phyloP scores from a whole-genome alignment of 2,113 vertebrate species.

The Polypterus bichir region DNA sequence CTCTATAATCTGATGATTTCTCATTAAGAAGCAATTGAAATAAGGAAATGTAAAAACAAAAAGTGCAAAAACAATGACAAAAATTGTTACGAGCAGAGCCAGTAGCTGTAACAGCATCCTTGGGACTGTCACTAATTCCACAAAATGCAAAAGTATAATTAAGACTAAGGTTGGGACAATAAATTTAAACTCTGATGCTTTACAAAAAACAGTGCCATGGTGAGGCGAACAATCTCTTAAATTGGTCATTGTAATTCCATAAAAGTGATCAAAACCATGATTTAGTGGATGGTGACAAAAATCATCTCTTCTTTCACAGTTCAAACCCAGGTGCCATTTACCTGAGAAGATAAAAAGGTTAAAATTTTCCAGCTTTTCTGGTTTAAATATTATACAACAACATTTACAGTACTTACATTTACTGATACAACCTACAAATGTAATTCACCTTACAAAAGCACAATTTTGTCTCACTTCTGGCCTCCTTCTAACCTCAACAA shows the following conservation, averaged over 20 bases:
- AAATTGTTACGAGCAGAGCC: slow-evolving; percentile 10
- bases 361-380: too few relatives aligned
- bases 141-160: slow-evolving; percentile 20
- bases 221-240: slow-evolving; percentile 66
- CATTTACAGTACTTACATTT: neutral
- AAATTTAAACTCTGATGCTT: slow-evolving; percentile 18
- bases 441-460: too few relatives aligned
- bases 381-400: slow-evolving; percentile 17
- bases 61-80: slow-evolving; percentile 1
- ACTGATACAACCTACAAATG: slow-evolving; percentile 1
- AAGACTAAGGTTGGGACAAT: slow-evolving; percentile 26
- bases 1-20: slow-evolving; percentile 46
- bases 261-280: slow-evolving; percentile 76
- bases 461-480: too few relatives aligned
- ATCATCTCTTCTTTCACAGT: slow-evolving; percentile 57
- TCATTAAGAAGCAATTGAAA: slow-evolving; percentile 76
- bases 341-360: slow-evolving; percentile 32
- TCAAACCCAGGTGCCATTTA: slow-evolving; percentile 82
- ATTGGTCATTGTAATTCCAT: slow-evolving; percentile 63
- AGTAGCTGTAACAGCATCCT: slow-evolving; percentile 14
- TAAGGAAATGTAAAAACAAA: slow-evolving; percentile 48
- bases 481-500: too few relatives aligned
- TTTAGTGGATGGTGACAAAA: slow-evolving; percentile 73
- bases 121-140: slow-evolving; percentile 28
- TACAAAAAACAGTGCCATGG: slow-evolving; percentile 49